Evolutionary conservation across 37 sponge, comb jelly and placozoan species (phyloP).

Genomic region (Beroe ovata): DNA sequence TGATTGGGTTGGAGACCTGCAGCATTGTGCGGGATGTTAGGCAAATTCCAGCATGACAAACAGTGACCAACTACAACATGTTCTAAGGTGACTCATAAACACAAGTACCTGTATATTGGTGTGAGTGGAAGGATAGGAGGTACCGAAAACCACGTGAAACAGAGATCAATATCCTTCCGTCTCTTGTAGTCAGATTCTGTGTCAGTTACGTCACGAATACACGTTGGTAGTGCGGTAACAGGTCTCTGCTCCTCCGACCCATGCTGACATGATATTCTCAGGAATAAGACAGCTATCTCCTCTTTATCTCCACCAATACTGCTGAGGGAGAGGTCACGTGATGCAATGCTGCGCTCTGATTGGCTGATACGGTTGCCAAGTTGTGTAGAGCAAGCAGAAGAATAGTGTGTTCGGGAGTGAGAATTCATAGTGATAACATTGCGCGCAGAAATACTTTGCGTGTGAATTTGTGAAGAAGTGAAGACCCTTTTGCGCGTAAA

Average conservation of each 20-base stretch:
- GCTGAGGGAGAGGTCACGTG: too few species aligned
- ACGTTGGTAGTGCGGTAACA: conserved; percentile 14
- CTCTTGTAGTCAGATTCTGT: not conserved
- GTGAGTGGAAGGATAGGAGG: conserved; percentile 1
- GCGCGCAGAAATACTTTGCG: not conserved
- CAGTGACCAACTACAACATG: too few species aligned
- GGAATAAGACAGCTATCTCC: not conserved
- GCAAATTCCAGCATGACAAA: too few species aligned
- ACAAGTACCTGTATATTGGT: conserved; percentile 8
- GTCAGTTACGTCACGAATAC: not conserved
- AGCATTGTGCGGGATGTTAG: not conserved
- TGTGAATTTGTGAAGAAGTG: not conserved
- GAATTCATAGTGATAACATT: not conserved
- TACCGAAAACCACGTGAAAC: conserved; percentile 13
- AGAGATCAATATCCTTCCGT: conserved; percentile 6
- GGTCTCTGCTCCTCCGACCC: not conserved
- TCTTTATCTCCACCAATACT: not conserved
- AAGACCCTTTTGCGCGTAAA: too few species aligned
- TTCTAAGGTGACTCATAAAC: too few species aligned
- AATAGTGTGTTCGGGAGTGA: not conserved
- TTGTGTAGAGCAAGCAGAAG: not conserved
- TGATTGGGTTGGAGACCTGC: conserved; percentile 44
- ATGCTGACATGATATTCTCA: conserved; percentile 25
- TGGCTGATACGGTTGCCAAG: too few species aligned
- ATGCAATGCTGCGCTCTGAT: too few species aligned